phyloP scores from a whole-genome alignment of 2,113 vertebrate species.

The Solenodon paradoxus region DNA sequence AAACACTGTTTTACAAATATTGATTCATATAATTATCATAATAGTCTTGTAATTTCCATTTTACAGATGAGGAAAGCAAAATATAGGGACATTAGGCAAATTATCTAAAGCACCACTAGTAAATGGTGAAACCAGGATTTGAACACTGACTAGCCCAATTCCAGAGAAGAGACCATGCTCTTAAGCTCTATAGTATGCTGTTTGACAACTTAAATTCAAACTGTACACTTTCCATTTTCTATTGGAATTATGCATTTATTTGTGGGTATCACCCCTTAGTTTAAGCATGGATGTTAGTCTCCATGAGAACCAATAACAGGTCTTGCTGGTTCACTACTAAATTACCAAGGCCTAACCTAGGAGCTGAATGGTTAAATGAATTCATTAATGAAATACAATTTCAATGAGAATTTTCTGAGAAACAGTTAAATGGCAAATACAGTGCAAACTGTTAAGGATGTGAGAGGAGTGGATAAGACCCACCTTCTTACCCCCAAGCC shows the following conservation, averaged over 20 bases:
- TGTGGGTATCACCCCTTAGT: not conserved
- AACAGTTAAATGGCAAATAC: not conserved
- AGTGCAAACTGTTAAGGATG: not conserved
- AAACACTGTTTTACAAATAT: not conserved
- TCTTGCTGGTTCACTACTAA: not conserved
- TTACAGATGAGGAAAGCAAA: conserved; percentile 42
- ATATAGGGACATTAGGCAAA: not conserved
- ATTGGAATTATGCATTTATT: not conserved
- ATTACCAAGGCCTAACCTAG: not conserved
- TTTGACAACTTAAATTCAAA: not conserved
- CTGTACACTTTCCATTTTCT: not conserved
- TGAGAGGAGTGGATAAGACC: not conserved
- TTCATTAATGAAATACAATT: conserved; percentile 20
- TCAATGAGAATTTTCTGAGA: conserved; percentile 4
- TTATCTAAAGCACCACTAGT: not conserved
- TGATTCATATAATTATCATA: not conserved
- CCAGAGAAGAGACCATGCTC: not conserved
- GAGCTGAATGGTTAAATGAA: not conserved
- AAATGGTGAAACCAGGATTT: not conserved
- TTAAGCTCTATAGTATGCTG: not conserved
- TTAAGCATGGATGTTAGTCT: not conserved
- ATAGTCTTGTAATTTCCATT: not conserved
- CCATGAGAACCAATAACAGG: not conserved
- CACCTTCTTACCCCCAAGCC: not conserved
- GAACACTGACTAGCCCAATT: not conserved